Evolutionary conservation across 2,888 invertebrate species (phyloP), one percentile per base, ranked within the genome.

Genomic region (Yponomeuta evonymella): DNA sequence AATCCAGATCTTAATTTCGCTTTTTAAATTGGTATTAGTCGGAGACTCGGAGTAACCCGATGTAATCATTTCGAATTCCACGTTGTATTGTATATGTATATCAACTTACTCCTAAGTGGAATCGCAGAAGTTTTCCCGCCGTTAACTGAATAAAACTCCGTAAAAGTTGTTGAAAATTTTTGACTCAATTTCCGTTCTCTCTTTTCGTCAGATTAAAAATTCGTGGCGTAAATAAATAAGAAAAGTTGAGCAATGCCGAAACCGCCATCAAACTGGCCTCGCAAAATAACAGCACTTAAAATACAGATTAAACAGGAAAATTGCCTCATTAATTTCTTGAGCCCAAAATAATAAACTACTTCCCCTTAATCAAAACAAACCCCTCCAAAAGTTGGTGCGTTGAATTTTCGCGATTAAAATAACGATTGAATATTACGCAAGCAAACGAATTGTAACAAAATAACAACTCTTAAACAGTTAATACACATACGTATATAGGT

Each of bases 351-450:
- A 64, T n/a, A 67, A 67, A 33, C 36, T 29, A 67, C 67, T 67
- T 43, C 43, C 67, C 67, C 67, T 67, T 67, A 67, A 67, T 67
- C 65, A 67, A 36, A 33, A 33, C 67, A 43, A 67, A 33, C 43
- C 36, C 9, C 15, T 67, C 43, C n/a, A 12, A 67, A 67, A 67
- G 15, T 67, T 64, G 12, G n/a, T 15, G 9, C 67, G 33, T 33
- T 65, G n/a, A 65, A 65, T 15, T n/a, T 67, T 43, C n/a, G 33
- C 30, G 67, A 67, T 67, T 67, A 67, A 67, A 67, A 67, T 67
- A 67, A 43, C 67, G 67, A 67, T 67, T n/a, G 15, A n/a, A 33
- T 36, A 67, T 67, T 67, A 36, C 64, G 51, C 51, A 58, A 58
- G 15, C 15, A 58, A 15, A 58, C 15, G 15, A 15, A 8, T 58